phyloP scores from a whole-genome alignment of 2,113 vertebrate species.

The Ellobius talpinus region DNA sequence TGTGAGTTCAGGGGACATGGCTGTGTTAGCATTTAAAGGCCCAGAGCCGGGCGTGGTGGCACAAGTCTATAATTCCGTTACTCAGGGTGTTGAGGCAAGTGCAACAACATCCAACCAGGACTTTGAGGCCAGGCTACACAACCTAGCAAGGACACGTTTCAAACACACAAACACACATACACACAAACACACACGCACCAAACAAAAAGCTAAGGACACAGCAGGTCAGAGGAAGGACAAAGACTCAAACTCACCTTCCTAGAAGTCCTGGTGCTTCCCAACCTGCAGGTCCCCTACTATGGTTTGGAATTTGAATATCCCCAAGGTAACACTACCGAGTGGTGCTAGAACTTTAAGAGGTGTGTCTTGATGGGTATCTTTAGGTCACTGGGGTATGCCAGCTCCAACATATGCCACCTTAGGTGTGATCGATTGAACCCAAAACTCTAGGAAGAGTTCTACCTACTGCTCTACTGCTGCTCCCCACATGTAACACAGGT shows the following conservation, averaged over 20 bases:
- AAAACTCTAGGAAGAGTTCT: neutral
- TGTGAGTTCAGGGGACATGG: neutral
- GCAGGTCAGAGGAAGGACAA: neutral
- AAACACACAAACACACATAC: neutral
- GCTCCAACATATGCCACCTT: neutral
- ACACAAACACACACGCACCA: neutral
- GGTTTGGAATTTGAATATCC: neutral
- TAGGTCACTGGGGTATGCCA: neutral
- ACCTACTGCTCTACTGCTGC: neutral
- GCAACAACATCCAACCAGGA: neutral
- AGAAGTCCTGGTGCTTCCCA: neutral
- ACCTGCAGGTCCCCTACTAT: neutral
- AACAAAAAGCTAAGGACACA: neutral
- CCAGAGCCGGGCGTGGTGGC: neutral
- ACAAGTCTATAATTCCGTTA: neutral
- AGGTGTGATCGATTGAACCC: neutral
- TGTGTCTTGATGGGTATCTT: neutral
- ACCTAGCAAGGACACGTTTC: neutral
- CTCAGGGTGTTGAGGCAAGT: neutral
- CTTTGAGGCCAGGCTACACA: neutral
- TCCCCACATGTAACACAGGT: neutral
- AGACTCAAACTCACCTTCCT: neutral
- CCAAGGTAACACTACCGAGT: neutral
- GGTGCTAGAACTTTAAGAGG: neutral
- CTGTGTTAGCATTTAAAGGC: neutral